These are phyloP conservation scores for Drosophila nikananu DNA, from an alignment of 1,140 invertebrate species.

Conservation along the genomic window DNA sequence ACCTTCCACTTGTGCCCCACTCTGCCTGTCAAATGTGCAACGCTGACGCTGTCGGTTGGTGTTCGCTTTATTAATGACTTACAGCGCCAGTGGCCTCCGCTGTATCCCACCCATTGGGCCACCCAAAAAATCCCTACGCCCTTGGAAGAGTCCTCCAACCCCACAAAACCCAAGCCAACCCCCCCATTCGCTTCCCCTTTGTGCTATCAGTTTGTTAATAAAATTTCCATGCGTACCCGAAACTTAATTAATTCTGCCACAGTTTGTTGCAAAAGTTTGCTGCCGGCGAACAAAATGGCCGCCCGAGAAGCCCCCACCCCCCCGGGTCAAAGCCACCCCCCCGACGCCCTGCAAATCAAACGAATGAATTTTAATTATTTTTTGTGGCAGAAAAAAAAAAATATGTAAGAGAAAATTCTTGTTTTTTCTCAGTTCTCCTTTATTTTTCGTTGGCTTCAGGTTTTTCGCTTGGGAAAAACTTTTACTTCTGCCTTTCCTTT, in stretches of 20 bases:
- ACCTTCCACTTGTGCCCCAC: not conserved
- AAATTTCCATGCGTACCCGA: slow-evolving; percentile 77
- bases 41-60: slow-evolving; percentile 50
- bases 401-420: slow-evolving; percentile 15
- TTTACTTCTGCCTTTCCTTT: slow-evolving; percentile 21
- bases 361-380: slow-evolving; percentile 83
- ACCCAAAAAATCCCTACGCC: slow-evolving; percentile 8
- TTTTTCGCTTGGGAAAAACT: slow-evolving; percentile 24
- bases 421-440: slow-evolving; percentile 16
- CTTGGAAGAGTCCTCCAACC: not conserved
- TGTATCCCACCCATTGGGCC: not conserved
- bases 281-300: slow-evolving; percentile 55
- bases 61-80: slow-evolving; percentile 85
- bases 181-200: slow-evolving; percentile 3
- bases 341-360: slow-evolving; percentile 62
- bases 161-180: not conserved
- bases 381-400: slow-evolving; percentile 41
- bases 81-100: slow-evolving; percentile 52
- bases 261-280: slow-evolving; percentile 75
- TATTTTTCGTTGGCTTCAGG: slow-evolving; percentile 20
- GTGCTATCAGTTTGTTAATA: slow-evolving; percentile 61
- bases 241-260: slow-evolving; percentile 83
- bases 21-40: slow-evolving; percentile 41
- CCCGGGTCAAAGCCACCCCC: not conserved
- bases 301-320: slow-evolving; percentile 22